Percentiles rank a stretch among this genome's conserved stretches.
These are phyloP conservation scores for Stictocephala bisonia DNA, from an alignment of 2,888 invertebrate species.

Conservation along the genomic window DNA sequence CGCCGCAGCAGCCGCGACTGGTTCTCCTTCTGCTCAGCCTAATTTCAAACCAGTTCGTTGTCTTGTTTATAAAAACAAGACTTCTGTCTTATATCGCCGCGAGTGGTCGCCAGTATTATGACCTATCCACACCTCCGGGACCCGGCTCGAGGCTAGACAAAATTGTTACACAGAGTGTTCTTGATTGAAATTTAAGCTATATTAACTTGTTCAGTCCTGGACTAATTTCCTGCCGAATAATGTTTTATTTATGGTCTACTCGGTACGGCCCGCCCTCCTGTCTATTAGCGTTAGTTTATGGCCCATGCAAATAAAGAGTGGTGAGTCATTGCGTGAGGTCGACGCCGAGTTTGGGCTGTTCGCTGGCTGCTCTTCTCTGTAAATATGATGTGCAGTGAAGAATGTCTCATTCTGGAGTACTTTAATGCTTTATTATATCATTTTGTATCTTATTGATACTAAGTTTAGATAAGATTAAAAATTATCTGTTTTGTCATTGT, in stretches of 20 bases:
- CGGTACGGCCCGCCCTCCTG: slow-evolving; percentile 15
- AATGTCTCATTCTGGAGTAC: too few species aligned
- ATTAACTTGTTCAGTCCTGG: slow-evolving; percentile 30
- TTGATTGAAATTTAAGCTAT: slow-evolving; percentile 37
- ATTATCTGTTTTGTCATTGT: too few species aligned
- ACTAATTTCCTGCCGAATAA: slow-evolving; percentile 24
- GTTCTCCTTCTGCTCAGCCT: slow-evolving; percentile 16
- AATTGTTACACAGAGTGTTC: slow-evolving; percentile 6
- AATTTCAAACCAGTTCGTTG: slow-evolving; percentile 33
- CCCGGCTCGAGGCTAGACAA: slow-evolving; percentile 14
- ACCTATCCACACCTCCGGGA: slow-evolving; percentile 1
- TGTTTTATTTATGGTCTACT: slow-evolving; percentile 27
- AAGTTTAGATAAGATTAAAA: too few species aligned
- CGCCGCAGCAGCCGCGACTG: neutral
- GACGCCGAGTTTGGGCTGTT: too few species aligned
- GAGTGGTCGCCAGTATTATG: slow-evolving; percentile 19
- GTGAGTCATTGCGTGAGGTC: too few species aligned
- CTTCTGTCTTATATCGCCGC: slow-evolving; percentile 22
- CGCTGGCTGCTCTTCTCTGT: too few species aligned
- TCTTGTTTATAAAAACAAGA: slow-evolving; percentile 30
- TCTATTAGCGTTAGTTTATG: slow-evolving; percentile 36
- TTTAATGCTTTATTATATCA: too few species aligned
- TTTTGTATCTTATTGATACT: too few species aligned
- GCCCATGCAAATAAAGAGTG: too few species aligned
- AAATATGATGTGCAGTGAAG: too few species aligned